Base-by-base conservation (phyloP, 23 tunicate genomes). In the Styela plicata region DNA sequence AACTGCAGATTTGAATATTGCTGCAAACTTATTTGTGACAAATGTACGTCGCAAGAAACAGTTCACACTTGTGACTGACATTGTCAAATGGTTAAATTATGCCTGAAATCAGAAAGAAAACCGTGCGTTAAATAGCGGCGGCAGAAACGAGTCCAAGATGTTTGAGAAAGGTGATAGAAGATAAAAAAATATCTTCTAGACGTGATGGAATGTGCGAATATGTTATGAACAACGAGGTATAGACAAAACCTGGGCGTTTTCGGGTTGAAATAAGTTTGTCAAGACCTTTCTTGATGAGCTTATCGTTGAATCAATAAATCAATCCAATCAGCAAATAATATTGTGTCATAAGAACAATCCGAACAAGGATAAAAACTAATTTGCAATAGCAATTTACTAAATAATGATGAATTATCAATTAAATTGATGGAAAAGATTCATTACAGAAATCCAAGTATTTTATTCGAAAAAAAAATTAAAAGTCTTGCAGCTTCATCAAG, bases 1-100 rank as follows among this genome's bases (percentile, higher is more conserved):
- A 77, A 91, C 69, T 91, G 97, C 78, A 33, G 36, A n/a, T 86
- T 90, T 57, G 31, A 1, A 53, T 27, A 52, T 21, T 24, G 52
- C 10, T 78, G 65, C 36, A 27, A 69, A 3, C 79, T 88, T 28
- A 78, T 35, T 64, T 88, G 93, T 28, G 84, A 78, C 23, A 36
- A 70, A 1, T 88, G 93, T 34, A 63, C 78, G 36, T 7, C 32
- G 36, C 69, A 68, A 24, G 71, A 70, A 22, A 75, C 82, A 19
- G n/a, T 53, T 32, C 65, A 87, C 34, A 65, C 67, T 67, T 87
- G 91, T 44, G 37, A 76, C 81, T 76, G 81, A 76, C 25, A 57
- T 26, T 7, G 31, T 24, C n/a, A n/a, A 67, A 19, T 67, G 71
- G 71, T 67, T 44, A 44, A 13, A 44, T 5, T 5, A 44, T 5